These are phyloP conservation scores for Fregetta grallaria DNA, from an alignment of 2,113 vertebrate genomes.

Conservation along the genomic window DNA sequence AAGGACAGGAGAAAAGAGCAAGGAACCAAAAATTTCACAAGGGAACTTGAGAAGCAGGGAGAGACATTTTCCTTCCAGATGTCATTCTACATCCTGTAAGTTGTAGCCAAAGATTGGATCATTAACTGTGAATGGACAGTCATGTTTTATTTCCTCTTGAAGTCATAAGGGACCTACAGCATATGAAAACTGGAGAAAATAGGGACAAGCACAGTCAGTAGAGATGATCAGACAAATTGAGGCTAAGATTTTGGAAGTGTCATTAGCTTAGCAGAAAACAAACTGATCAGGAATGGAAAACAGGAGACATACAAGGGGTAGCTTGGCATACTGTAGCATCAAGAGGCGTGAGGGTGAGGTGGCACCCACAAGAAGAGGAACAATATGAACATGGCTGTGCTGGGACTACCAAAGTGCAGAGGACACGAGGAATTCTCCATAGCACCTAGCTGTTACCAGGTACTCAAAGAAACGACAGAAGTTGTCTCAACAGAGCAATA, in stretches of 20 bases:
- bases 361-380: not conserved
- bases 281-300: not conserved
- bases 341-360: not conserved
- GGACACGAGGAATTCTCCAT: not conserved
- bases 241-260: not conserved
- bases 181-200: not conserved
- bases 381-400: not conserved
- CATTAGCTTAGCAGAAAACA: not conserved
- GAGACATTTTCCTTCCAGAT: not conserved
- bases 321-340: not conserved
- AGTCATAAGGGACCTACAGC: not conserved
- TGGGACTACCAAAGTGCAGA: not conserved
- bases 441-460: not conserved
- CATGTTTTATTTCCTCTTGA: not conserved
- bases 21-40: not conserved
- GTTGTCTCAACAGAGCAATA: not conserved
- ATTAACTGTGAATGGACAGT: not conserved
- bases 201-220: not conserved
- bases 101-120: not conserved
- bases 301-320: not conserved
- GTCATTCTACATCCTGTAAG: not conserved
- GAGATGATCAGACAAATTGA: not conserved
- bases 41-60: not conserved
- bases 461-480: not conserved
- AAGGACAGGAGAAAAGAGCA: not conserved